A percentile compares a stretch with the other conserved stretches of the same genome.
Evolutionary conservation across 2,113 vertebrate species (phyloP).

Genomic region (Ibidorhyncha struthersii): DNA sequence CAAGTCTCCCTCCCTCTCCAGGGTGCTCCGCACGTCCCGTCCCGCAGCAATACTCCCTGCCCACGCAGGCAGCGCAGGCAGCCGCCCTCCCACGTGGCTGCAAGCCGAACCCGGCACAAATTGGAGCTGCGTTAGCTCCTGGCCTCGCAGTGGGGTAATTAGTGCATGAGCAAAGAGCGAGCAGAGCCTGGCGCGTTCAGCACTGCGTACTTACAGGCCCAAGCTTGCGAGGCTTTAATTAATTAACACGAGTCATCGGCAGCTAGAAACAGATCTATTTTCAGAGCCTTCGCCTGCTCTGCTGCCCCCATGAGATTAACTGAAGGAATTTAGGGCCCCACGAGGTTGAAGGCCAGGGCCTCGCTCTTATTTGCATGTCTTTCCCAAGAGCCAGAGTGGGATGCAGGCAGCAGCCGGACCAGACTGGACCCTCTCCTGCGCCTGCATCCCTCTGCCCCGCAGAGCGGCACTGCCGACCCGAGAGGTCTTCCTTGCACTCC

Average conservation of each 20-base stretch:
- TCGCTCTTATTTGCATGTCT: neutral
- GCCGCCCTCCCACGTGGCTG: neutral
- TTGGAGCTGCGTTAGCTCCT: conserved; percentile 15
- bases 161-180: conserved; percentile 23
- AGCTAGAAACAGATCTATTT: conserved; percentile 50
- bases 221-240: conserved; percentile 47
- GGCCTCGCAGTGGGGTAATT: conserved; percentile 33
- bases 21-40: fast-evolving
- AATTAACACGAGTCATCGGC: conserved; percentile 47
- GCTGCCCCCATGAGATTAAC: conserved; percentile 39
- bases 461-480: fast-evolving
- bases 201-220: neutral
- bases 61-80: neutral
- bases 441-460: neutral
- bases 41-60: neutral
- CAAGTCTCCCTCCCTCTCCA: neutral
- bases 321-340: neutral
- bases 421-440: fast-evolving
- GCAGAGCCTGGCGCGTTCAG: neutral
- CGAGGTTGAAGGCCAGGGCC: neutral
- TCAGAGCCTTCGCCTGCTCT: conserved; percentile 7
- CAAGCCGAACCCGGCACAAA: neutral
- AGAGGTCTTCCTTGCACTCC: neutral
- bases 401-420: neutral
- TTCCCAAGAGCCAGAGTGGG: neutral